These are phyloP conservation scores for Rhamnusium bicolor DNA, from an alignment of 2,888 invertebrate species.

Conservation along the genomic window DNA sequence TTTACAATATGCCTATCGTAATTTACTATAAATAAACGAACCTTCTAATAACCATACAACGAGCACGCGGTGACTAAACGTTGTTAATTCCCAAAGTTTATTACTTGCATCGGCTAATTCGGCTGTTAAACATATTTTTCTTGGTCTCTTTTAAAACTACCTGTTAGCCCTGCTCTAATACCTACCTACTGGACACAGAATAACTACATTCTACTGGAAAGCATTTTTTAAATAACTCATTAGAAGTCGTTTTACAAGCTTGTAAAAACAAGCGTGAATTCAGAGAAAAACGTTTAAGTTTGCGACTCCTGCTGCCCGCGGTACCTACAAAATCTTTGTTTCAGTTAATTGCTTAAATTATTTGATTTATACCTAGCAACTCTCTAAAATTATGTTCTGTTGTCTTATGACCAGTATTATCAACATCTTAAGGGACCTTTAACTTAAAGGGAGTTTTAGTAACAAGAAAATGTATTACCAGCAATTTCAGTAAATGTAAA, in stretches of 20 bases:
- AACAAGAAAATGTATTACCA: no score
- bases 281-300: background rate
- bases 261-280: background rate
- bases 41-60: background rate
- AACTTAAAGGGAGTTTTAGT: no score
- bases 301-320: background rate
- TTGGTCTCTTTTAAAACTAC: background rate
- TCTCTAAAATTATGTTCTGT: no score
- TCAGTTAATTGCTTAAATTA: no score
- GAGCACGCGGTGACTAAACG: background rate
- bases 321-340: no score
- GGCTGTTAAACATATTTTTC: background rate
- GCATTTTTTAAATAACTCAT: background rate
- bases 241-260: background rate
- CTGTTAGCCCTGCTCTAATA: no score
- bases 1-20: background rate
- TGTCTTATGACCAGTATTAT: no score
- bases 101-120: background rate
- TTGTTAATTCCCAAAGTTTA: background rate
- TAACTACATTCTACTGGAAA: no score
- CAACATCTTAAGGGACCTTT: no score
- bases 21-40: background rate
- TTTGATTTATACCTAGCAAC: no score
- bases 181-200: background rate
- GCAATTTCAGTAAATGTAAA: no score